Percentiles rank a stretch among this genome's conserved stretches.
These are phyloP conservation scores for Latrodectus elegans DNA, from an alignment of 2,888 invertebrate genomes.

Conservation along the genomic window DNA sequence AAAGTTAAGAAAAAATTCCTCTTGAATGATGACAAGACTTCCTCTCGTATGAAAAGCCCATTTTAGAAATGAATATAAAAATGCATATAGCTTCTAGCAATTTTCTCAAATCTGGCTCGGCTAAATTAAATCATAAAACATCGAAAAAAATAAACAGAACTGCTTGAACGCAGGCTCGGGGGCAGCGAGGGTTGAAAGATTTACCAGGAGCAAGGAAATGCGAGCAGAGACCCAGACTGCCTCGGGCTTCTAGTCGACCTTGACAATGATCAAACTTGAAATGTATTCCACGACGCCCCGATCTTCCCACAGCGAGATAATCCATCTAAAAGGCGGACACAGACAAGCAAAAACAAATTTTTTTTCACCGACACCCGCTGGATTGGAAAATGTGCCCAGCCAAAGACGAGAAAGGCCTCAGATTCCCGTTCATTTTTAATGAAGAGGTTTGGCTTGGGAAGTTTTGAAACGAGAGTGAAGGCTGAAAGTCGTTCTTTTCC, in stretches of 20 bases:
- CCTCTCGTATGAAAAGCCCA: no score
- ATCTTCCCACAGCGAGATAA: constrained; percentile 16
- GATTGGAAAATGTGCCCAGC: no score
- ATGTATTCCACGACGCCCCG: constrained; percentile 1
- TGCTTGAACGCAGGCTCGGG: neutral
- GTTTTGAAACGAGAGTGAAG: no score
- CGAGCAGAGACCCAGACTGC: neutral
- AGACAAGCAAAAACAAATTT: constrained; percentile 32
- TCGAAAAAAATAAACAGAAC: neutral
- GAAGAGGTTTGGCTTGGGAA: no score
- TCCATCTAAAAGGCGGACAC: constrained; percentile 13
- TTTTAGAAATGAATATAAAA: no score
- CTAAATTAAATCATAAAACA: neutral
- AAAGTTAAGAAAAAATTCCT: no score
- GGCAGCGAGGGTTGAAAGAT: constrained; percentile 5
- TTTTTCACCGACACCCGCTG: constrained; percentile 25
- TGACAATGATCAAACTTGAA: constrained; percentile 42
- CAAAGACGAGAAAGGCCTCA: no score
- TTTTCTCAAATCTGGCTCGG: neutral
- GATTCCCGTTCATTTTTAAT: no score
- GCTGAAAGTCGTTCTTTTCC: no score
- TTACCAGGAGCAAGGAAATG: constrained; percentile 1
- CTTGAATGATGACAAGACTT: no score
- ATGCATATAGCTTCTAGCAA: neutral
- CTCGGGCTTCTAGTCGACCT: constrained; percentile 41